Conservation (phyloP, 1,140 invertebrate genomes). For the Galleria mellonella region DNA sequence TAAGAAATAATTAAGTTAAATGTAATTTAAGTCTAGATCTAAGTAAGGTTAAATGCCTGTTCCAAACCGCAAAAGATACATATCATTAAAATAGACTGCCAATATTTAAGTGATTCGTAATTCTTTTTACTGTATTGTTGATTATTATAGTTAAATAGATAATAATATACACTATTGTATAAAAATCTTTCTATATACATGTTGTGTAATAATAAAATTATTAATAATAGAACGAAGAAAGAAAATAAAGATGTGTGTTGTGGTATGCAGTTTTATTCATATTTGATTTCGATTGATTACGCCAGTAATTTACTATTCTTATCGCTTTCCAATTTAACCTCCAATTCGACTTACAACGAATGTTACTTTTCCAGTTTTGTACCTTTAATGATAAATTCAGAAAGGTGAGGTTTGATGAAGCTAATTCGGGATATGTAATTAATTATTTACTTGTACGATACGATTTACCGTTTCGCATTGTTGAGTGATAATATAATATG, state of each 20-base stretch:
- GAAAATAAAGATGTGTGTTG: slow-evolving; percentile 69
- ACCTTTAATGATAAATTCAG: too few relatives aligned
- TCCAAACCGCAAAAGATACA: slow-evolving; percentile 71
- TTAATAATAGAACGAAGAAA: slow-evolving; percentile 45
- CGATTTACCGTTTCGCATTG: too few relatives aligned
- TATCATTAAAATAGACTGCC: slow-evolving; percentile 73
- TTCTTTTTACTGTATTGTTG: slow-evolving; percentile 71
- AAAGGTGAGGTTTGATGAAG: too few relatives aligned
- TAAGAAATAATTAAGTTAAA: too few relatives aligned
- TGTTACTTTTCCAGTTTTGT: too few relatives aligned
- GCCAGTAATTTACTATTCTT: too few relatives aligned
- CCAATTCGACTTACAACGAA: too few relatives aligned
- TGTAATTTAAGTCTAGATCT: slow-evolving; percentile 18
- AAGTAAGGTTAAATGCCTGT: slow-evolving; percentile 51
- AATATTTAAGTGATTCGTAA: slow-evolving; percentile 65
- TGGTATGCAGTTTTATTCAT: slow-evolving; percentile 28
- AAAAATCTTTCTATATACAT: slow-evolving; percentile 74
- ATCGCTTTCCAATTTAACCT: too few relatives aligned
- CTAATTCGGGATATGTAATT: too few relatives aligned
- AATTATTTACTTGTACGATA: too few relatives aligned
- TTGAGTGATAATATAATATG: too few relatives aligned
- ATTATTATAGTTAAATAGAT: slow-evolving; percentile 59
- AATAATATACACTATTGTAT: slow-evolving; percentile 72
- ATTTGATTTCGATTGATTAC: too few relatives aligned
- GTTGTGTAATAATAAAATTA: slow-evolving; percentile 69